Conservation (phyloP, 1,140 invertebrate species). For the Tigriopus japonicus region DNA sequence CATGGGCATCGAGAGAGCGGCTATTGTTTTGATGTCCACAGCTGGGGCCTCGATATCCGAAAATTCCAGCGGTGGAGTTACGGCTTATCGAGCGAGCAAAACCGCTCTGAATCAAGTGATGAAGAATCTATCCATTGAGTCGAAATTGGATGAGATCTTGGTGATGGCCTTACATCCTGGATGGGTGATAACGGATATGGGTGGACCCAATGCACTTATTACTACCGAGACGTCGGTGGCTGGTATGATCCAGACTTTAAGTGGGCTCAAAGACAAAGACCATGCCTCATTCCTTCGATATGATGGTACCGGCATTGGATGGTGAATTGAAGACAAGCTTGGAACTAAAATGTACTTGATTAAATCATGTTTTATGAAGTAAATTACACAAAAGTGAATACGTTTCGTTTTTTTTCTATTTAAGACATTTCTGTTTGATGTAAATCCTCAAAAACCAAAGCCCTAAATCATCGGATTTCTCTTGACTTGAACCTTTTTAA, state of each 20-base stretch:
- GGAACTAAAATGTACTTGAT: too few species aligned
- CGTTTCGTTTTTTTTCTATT: too few species aligned
- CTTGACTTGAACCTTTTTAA: too few species aligned
- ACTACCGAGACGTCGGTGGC: constrained; percentile 41
- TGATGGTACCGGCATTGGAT: constrained; percentile 48
- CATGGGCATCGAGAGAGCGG: constrained; percentile 16
- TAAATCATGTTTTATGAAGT: too few species aligned
- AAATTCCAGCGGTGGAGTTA: constrained; percentile 16
- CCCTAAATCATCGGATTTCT: too few species aligned
- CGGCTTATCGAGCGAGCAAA: neutral
- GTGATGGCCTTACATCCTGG: constrained; percentile 61
- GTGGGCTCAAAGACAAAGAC: constrained; percentile 37
- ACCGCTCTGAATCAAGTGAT: constrained; percentile 65
- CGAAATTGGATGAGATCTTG: constrained; percentile 52
- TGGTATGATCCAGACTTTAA: constrained; percentile 43
- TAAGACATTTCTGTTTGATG: too few species aligned
- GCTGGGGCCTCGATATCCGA: constrained; percentile 22
- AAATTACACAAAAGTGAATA: too few species aligned
- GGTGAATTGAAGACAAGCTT: constrained; percentile 32
- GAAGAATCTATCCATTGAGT: constrained; percentile 58
- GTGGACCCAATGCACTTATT: constrained; percentile 51
- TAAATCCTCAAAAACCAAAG: too few species aligned
- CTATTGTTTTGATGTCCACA: constrained; percentile 23
- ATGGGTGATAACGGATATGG: constrained; percentile 78
- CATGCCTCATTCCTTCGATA: constrained; percentile 55